Conservation (phyloP, 2,888 invertebrate genomes). For the Eristalis arbustorum region DNA sequence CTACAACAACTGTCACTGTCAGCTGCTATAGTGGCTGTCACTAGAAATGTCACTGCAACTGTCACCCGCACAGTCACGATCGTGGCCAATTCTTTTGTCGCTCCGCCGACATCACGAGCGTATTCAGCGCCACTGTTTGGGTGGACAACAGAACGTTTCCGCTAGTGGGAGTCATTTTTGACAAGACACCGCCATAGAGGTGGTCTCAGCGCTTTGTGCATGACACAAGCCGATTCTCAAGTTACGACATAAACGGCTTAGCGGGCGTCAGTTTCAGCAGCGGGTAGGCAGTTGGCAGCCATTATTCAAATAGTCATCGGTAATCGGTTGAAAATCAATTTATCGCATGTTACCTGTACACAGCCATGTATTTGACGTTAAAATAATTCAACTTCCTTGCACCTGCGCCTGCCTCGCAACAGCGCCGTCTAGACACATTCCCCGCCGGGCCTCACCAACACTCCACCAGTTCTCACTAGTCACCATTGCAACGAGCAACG, state of each 20-base stretch:
- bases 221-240: background rate
- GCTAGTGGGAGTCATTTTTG: background rate
- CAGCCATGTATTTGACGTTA: conserved; percentile 26
- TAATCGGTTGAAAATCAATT: conserved; percentile 21
- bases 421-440: conserved; percentile 31
- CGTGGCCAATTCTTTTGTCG: background rate
- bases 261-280: background rate
- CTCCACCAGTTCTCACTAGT: no score
- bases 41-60: background rate
- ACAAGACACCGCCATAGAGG: background rate
- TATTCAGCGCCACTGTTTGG: background rate
- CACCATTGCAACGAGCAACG: background rate
- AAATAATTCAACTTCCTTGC: conserved; percentile 47
- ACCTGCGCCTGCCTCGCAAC: conserved; percentile 17
- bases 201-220: background rate
- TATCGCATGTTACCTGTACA: conserved; percentile 13
- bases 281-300: background rate
- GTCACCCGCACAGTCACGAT: background rate
- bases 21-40: background rate
- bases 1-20: background rate
- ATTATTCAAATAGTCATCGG: conserved; percentile 32
- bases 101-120: background rate
- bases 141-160: background rate
- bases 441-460: no score
- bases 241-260: background rate